phyloP scores from a whole-genome alignment of 2,113 vertebrate genomes.

The Formicarius rufipectus region DNA sequence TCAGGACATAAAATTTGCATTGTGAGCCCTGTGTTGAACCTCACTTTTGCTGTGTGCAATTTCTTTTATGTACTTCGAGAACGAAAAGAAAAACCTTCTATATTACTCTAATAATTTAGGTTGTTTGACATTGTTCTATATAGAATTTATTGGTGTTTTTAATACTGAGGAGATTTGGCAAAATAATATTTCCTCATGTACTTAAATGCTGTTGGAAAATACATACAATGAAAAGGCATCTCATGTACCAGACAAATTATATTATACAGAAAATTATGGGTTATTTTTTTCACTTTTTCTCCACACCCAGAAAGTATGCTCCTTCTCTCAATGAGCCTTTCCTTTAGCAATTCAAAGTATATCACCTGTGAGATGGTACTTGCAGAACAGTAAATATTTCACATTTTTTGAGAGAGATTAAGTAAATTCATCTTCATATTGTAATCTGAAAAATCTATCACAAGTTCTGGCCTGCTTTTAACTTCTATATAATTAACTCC shows the following conservation, averaged over 20 bases:
- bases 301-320: rapidly evolving
- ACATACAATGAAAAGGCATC: not conserved
- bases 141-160: not conserved
- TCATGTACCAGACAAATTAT: not conserved
- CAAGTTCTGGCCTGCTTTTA: not conserved
- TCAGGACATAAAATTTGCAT: not conserved
- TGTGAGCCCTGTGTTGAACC: not conserved
- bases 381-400: not conserved
- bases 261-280: not conserved
- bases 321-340: not conserved
- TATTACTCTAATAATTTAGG: not conserved
- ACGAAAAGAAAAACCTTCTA: not conserved
- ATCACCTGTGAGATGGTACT: not conserved
- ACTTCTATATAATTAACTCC: not conserved
- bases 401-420: not conserved
- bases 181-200: not conserved
- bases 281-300: not conserved
- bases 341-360: not conserved
- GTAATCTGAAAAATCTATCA: not conserved
- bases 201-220: not conserved
- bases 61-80: not conserved
- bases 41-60: not conserved
- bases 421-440: not conserved
- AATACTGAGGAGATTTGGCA: not conserved
- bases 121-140: not conserved